These are phyloP conservation scores for Sturnus vulgaris DNA, from an alignment of 2,113 vertebrate species.

Conservation along the genomic window DNA sequence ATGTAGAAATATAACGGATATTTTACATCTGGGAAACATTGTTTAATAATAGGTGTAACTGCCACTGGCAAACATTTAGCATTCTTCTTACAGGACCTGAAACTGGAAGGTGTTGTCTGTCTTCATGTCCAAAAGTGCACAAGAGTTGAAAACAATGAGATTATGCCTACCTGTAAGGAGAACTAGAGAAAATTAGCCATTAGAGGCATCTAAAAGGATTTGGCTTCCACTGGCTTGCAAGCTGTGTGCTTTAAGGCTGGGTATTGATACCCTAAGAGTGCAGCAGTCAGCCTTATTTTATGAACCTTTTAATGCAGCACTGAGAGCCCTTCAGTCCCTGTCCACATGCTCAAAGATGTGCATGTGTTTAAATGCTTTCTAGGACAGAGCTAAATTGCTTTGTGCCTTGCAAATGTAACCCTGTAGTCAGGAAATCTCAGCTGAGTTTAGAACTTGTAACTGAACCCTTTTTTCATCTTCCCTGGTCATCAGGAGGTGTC, in stretches of 20 bases:
- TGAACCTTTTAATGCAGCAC: background rate
- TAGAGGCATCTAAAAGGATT: background rate
- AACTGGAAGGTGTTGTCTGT: background rate
- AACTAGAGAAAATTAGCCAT: background rate
- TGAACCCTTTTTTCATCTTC: background rate
- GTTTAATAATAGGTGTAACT: background rate
- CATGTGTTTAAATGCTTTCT: background rate
- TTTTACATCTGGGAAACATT: background rate
- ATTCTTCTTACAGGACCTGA: background rate
- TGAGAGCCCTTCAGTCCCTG: background rate
- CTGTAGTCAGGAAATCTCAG: background rate
- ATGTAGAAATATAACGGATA: accelerated
- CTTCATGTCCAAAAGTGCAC: background rate
- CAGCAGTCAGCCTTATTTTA: background rate
- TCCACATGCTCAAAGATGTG: background rate
- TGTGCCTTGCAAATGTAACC: background rate
- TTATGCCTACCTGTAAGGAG: background rate
- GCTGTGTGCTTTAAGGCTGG: background rate
- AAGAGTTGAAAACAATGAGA: background rate
- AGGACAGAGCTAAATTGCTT: background rate
- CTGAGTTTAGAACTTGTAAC: background rate
- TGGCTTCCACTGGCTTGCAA: background rate
- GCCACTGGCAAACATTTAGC: background rate
- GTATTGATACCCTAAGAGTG: background rate
- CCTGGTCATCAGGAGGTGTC: background rate